Conservation (phyloP, 2,113 vertebrate genomes). For the Poecilia latipinna region DNA sequence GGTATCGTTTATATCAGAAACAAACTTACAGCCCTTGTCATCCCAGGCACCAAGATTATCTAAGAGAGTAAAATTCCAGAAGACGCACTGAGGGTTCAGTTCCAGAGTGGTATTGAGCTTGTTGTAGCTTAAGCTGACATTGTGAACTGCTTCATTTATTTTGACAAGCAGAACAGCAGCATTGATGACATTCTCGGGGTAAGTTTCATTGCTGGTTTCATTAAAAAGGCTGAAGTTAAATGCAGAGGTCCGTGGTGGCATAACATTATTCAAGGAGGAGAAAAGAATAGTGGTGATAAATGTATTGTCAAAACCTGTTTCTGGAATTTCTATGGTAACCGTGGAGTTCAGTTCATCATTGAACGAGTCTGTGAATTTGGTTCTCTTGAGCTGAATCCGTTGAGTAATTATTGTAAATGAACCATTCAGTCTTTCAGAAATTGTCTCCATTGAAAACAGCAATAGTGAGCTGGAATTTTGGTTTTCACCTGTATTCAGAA, state of each 20-base stretch:
- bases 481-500: conserved; percentile 52
- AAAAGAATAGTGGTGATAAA: conserved; percentile 77
- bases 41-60: conserved; percentile 75
- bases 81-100: conserved; percentile 77
- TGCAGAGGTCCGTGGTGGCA: conserved; percentile 63
- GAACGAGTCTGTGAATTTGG: conserved; percentile 33
- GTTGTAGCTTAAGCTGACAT: conserved; percentile 76
- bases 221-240: neutral
- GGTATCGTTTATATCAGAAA: neutral
- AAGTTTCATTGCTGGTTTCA: conserved; percentile 70
- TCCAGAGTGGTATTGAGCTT: conserved; percentile 68
- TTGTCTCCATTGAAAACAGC: conserved; percentile 77
- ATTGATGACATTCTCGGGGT: conserved; percentile 64
- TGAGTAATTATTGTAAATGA: conserved; percentile 28
- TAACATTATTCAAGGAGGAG: conserved; percentile 73
- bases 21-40: conserved; percentile 51
- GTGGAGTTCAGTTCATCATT: conserved; percentile 31
- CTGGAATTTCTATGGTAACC: conserved; percentile 69
- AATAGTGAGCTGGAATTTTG: conserved; percentile 69
- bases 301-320: neutral
- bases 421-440: conserved; percentile 57
- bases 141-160: conserved; percentile 54
- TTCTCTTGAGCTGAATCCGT: conserved; percentile 56
- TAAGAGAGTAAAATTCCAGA: conserved; percentile 81
- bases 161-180: conserved; percentile 80